Conservation (phyloP, 2,797 vertebrate species). For the Phataginus tetradactyla region DNA sequence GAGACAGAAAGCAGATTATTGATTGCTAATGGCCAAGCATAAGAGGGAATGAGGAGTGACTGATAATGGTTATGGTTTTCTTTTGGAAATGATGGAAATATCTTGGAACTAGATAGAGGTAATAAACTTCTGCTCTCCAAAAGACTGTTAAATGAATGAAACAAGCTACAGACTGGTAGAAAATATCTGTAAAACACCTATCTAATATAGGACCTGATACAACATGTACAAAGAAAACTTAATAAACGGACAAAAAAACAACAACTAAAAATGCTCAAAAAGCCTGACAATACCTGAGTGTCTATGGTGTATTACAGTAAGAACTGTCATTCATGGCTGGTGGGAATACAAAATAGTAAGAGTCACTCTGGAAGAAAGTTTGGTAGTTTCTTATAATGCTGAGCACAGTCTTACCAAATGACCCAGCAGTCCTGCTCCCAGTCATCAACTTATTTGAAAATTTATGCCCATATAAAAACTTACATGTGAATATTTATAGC, state of each 20-base stretch:
- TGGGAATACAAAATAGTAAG: neutral
- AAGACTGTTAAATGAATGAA: neutral
- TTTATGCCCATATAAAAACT: neutral
- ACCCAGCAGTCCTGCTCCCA: neutral
- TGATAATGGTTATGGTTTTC: no score
- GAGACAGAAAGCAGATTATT: neutral
- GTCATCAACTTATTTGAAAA: neutral
- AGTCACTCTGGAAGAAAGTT: neutral
- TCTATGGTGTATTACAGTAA: neutral
- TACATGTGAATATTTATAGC: neutral
- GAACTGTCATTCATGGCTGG: neutral
- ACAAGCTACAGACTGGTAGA: no score
- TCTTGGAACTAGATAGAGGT: no score
- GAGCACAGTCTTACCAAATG: neutral
- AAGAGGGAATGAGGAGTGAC: no score
- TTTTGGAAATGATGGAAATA: no score
- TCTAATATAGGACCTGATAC: neutral
- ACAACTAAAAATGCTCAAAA: neutral
- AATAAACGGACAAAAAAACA: neutral
- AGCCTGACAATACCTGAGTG: neutral
- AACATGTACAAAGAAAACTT: neutral
- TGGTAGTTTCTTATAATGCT: neutral
- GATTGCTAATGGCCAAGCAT: no score
- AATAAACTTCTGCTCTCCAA: neutral
- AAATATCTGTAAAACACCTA: no score